These are phyloP conservation scores for Microctonus hyperodae DNA, from an alignment of 2,888 invertebrate species.

Conservation along the genomic window DNA sequence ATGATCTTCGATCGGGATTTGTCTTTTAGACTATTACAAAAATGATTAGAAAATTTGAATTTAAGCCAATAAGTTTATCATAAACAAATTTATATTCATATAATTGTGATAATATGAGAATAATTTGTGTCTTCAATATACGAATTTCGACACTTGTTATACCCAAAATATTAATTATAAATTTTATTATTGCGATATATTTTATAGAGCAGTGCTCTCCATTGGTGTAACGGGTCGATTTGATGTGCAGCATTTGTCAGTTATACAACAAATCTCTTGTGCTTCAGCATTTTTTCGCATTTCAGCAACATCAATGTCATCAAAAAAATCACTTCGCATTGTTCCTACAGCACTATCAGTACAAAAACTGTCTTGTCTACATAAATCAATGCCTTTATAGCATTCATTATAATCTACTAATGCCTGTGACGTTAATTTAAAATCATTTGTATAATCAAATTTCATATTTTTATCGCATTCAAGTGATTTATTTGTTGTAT, in stretches of 20 bases:
- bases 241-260: slow-evolving; percentile 53
- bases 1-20: not conserved
- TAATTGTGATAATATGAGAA: not conserved
- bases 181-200: slow-evolving; percentile 16
- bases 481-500: not conserved
- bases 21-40: not conserved
- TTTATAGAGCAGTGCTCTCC: slow-evolving; percentile 59
- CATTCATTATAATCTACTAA: slow-evolving; percentile 46
- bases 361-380: slow-evolving; percentile 58
- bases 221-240: slow-evolving; percentile 55
- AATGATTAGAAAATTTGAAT: not conserved
- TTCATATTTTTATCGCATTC: slow-evolving; percentile 18
- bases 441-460: slow-evolving; percentile 40
- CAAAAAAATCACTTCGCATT: slow-evolving; percentile 61
- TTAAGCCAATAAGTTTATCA: slow-evolving; percentile 10
- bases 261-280: slow-evolving; percentile 52
- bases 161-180: slow-evolving; percentile 1
- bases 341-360: slow-evolving; percentile 60
- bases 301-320: slow-evolving; percentile 57
- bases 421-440: slow-evolving; percentile 39
- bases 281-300: slow-evolving; percentile 50
- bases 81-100: not conserved
- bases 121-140: not conserved
- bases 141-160: not conserved
- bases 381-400: slow-evolving; percentile 49